Percentiles rank a stretch among this genome's conserved stretches.
phyloP scores from a whole-genome alignment of 2,888 invertebrate species.

The Danaus chrysippus region DNA sequence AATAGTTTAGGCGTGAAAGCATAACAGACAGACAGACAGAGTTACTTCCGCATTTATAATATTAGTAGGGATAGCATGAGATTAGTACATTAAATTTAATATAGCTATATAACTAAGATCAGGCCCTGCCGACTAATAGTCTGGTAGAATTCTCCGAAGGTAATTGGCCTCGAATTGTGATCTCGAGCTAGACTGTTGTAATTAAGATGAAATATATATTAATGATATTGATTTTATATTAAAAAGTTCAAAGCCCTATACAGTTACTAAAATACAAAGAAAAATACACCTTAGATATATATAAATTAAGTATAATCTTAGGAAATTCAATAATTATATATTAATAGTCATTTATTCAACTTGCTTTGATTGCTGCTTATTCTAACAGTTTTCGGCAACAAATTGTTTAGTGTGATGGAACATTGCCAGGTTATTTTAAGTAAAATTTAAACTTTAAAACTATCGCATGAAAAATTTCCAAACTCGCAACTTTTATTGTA shows the following conservation, averaged over 20 bases:
- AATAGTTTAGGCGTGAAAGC: too few relatives aligned
- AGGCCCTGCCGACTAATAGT: constrained; percentile 13
- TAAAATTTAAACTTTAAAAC: background rate
- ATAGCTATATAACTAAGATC: background rate
- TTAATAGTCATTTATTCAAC: too few relatives aligned
- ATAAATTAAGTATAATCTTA: too few relatives aligned
- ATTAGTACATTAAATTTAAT: background rate
- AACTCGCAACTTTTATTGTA: constrained; percentile 25
- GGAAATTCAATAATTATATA: too few relatives aligned
- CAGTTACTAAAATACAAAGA: too few relatives aligned
- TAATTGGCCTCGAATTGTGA: constrained; percentile 21
- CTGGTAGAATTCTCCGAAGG: constrained; percentile 15
- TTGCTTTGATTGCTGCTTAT: too few relatives aligned
- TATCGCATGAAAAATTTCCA: background rate
- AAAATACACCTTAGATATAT: too few relatives aligned
- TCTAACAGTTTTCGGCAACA: background rate
- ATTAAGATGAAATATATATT: constrained; percentile 7
- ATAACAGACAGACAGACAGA: too few relatives aligned
- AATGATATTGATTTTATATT: constrained; percentile 9
- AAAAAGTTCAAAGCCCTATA: too few relatives aligned
- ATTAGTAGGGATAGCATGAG: too few relatives aligned
- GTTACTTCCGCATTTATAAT: too few relatives aligned
- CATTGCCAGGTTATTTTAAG: constrained; percentile 22
- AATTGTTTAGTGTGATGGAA: constrained; percentile 24
- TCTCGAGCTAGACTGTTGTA: constrained; percentile 2